phyloP scores from a whole-genome alignment of 2,113 vertebrate genomes.

The Gyps fulvus region DNA sequence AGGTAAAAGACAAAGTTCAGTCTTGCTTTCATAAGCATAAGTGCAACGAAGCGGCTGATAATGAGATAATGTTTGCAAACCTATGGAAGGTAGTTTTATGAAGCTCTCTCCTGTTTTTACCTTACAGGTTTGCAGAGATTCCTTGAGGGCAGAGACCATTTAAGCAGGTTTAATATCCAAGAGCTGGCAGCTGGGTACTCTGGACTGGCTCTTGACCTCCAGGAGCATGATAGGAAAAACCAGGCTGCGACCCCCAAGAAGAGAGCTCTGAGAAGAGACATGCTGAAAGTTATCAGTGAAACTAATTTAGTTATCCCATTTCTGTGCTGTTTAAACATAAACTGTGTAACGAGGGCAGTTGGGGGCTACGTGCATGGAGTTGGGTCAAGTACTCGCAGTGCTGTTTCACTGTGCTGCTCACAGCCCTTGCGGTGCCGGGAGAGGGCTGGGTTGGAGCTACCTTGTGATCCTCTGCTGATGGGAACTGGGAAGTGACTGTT shows the following conservation, averaged over 20 bases:
- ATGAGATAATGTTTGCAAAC: background rate
- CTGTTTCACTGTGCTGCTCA: background rate
- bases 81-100: background rate
- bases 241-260: background rate
- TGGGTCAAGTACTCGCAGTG: background rate
- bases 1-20: background rate
- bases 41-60: background rate
- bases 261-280: background rate
- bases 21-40: background rate
- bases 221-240: background rate
- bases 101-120: background rate
- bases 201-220: background rate
- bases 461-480: background rate
- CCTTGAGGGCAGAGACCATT: background rate
- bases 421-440: background rate
- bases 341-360: accelerated
- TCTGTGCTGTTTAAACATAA: background rate
- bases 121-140: background rate
- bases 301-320: background rate
- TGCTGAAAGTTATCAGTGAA: background rate
- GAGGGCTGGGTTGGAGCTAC: background rate
- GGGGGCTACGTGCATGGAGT: accelerated
- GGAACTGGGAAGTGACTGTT: background rate
- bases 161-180: background rate
- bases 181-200: background rate